Percentiles rank a stretch among this genome's conserved stretches.
phyloP scores from a whole-genome alignment of 2,113 vertebrate species.

The Nibea albiflora region DNA sequence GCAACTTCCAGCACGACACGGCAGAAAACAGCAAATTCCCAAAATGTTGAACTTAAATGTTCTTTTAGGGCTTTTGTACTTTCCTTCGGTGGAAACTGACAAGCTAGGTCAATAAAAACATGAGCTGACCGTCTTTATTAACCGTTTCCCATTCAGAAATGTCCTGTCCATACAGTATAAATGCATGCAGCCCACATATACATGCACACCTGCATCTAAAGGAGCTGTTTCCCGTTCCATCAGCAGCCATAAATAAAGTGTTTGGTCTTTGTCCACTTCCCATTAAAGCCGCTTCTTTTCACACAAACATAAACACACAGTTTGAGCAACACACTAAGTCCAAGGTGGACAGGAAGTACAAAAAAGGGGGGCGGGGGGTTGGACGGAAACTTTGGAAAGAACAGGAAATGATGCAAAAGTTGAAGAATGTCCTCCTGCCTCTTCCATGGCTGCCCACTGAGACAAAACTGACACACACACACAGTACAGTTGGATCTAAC shows the following conservation, averaged over 20 bases:
- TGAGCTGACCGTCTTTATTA: background rate
- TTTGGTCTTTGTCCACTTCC: constrained; percentile 50
- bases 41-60: no score
- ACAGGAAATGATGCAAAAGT: constrained; percentile 77
- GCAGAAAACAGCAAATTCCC: no score
- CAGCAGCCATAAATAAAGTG: constrained; percentile 52
- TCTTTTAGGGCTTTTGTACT: background rate
- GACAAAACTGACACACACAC: constrained; percentile 8
- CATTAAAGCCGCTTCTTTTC: constrained; percentile 13
- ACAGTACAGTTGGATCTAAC: constrained; percentile 47
- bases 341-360: constrained; percentile 72
- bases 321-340: constrained; percentile 52
- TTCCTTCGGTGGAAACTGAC: background rate
- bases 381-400: constrained; percentile 62
- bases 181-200: background rate
- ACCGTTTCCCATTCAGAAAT: background rate
- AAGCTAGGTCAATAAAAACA: background rate
- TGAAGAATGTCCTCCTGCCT: constrained; percentile 69
- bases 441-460: constrained; percentile 28
- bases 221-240: constrained; percentile 43
- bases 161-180: background rate
- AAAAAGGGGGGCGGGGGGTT: background rate
- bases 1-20: no score
- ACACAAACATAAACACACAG: constrained; percentile 37
- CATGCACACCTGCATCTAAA: constrained; percentile 41